Evolutionary conservation across 2,888 invertebrate genomes (phyloP).

Genomic region (Lomographa bimaculata): DNA sequence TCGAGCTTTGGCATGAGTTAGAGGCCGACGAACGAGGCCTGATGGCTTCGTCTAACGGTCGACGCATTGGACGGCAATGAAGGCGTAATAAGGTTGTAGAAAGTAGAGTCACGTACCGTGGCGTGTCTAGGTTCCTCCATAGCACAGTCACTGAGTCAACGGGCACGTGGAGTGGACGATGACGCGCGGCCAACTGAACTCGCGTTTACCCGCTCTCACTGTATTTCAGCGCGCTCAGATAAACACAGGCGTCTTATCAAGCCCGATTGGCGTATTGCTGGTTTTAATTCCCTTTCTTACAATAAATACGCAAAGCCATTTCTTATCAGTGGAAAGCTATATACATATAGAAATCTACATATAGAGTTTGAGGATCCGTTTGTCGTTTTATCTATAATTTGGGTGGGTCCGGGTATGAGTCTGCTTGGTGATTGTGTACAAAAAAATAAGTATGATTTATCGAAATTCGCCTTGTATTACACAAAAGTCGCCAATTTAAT

Average conservation of each 20-base stretch:
- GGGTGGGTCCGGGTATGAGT: too few species aligned
- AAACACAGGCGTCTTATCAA: constrained; percentile 62
- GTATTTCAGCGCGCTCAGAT: constrained; percentile 59
- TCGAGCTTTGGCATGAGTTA: constrained; percentile 17
- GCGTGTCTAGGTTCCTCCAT: constrained; percentile 45
- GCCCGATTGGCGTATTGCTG: constrained; percentile 41
- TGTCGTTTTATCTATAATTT: constrained; percentile 15
- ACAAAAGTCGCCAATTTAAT: too few species aligned
- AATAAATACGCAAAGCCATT: constrained; percentile 29
- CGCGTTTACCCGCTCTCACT: constrained; percentile 45
- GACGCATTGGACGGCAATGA: constrained; percentile 11
- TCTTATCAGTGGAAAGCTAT: constrained; percentile 28
- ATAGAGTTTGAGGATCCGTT: constrained; percentile 8
- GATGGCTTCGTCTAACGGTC: constrained; percentile 18
- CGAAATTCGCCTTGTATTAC: too few species aligned
- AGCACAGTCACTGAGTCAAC: constrained; percentile 33
- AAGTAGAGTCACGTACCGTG: constrained; percentile 51
- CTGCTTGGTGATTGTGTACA: too few species aligned
- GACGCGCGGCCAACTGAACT: constrained; percentile 49
- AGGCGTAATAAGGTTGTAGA: constrained; percentile 26
- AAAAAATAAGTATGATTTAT: too few species aligned
- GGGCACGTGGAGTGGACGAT: constrained; percentile 50
- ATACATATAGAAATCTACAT: too few species aligned
- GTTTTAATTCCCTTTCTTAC: constrained; percentile 31
- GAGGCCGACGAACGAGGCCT: too few species aligned